Base-by-base conservation (phyloP, 2,797 vertebrate genomes). In the Amniataba percoides region DNA sequence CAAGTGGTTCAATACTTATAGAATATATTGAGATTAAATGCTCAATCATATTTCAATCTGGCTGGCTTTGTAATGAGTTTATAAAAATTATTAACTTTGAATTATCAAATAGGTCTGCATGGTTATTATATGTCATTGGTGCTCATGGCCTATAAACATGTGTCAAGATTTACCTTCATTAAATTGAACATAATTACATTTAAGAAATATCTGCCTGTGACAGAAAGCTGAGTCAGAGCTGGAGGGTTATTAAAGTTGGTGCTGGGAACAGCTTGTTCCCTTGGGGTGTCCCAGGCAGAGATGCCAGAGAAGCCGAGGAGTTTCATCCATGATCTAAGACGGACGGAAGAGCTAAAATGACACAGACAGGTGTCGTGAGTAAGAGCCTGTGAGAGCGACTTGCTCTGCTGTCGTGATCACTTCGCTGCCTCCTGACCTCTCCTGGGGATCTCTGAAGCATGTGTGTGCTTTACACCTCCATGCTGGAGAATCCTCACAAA, bases 301-400 rank as follows among this genome's bases (percentile, higher is more conserved):
- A 85, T 81, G 72, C 63, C 85, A 59, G 48, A 68, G 77, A 80
- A 74, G 75, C 64, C 71, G 27, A 64, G 53, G 56, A 59, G 71
- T 66, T 80, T 77, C 63, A 61, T 78, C 70, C 56, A 52, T 58
- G 81, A 86, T 81, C 62, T 78, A 61, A 83, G 71, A 77, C 16
- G 12, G 56, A 60, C 48, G n/a, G 12, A 18, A 42, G 25, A 39
- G 25, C 58, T 66, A 79, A 31, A 91, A 46, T 89, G 89, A 91
- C 89, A 90, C 59, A 12, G 77, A 82, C 92, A 90, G 90, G 84
- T 93, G 92, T 21, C n/a, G 39, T 1, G 51, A 75, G 62, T 56
- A 14, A 75, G 64, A 84, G 42, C 49, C n/a, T 0, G 56, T 36
- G 49, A 52, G 73, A 27, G 45, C 48, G 3, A 39, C 77, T 51